phyloP scores from a whole-genome alignment of 1,140 invertebrate species.

The Drosophila pruinosa region DNA sequence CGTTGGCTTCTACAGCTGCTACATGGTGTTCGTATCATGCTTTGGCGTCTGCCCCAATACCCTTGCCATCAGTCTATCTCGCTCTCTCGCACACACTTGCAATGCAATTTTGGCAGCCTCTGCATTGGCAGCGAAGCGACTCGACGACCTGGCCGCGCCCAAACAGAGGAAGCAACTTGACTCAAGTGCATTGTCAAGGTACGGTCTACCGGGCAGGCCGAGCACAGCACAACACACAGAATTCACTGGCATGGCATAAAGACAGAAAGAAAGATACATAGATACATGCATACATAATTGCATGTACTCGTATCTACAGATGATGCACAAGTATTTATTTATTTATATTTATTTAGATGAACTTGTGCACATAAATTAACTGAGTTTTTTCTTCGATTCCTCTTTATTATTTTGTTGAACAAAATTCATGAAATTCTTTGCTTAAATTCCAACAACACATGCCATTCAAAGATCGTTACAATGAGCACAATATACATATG shows the following conservation, averaged over 20 bases:
- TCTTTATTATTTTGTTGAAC: background rate
- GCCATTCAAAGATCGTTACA: background rate
- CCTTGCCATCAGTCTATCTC: background rate
- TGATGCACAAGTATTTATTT: slow-evolving; percentile 15
- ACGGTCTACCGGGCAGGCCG: slow-evolving; percentile 30
- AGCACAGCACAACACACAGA: background rate
- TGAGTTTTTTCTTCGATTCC: slow-evolving; percentile 29
- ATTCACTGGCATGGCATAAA: background rate
- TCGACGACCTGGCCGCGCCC: slow-evolving; percentile 14
- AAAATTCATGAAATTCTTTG: slow-evolving; percentile 25
- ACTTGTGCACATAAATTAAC: slow-evolving; percentile 53
- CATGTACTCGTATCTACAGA: background rate
- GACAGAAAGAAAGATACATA: slow-evolving; percentile 18
- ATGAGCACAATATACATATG: background rate
- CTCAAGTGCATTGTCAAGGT: slow-evolving; percentile 77
- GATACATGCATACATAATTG: slow-evolving; percentile 17
- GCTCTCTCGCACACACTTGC: background rate
- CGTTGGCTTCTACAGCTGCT: slow-evolving; percentile 17
- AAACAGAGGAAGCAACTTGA: slow-evolving; percentile 73
- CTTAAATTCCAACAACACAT: background rate
- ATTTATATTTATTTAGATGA: slow-evolving; percentile 45
- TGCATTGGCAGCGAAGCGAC: slow-evolving; percentile 56
- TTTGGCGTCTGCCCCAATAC: slow-evolving; percentile 16
- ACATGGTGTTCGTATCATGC: slow-evolving; percentile 21
- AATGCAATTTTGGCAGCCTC: slow-evolving; percentile 56